Evolutionary conservation across 2,888 invertebrate species (phyloP).

Genomic region (Eustalomyia histrio): DNA sequence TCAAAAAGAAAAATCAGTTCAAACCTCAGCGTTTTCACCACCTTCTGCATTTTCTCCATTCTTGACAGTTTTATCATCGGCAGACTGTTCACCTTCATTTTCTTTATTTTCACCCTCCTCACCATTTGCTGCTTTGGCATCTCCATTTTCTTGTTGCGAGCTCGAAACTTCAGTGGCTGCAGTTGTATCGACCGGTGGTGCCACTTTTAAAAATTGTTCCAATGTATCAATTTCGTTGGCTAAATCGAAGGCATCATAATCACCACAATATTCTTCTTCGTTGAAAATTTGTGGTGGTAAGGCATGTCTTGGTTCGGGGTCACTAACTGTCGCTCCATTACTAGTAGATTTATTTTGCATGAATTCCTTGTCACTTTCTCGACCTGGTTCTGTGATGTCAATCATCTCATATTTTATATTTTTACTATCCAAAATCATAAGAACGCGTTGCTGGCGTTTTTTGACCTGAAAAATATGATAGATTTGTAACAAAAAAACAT

Average conservation of each 20-base stretch:
- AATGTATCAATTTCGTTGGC: slow-evolving; percentile 94
- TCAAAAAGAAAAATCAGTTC: slow-evolving; percentile 50
- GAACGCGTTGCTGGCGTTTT: slow-evolving; percentile 95
- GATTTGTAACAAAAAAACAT: background rate
- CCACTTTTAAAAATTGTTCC: slow-evolving; percentile 91
- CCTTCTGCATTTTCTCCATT: slow-evolving; percentile 61
- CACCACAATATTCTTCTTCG: slow-evolving; percentile 92
- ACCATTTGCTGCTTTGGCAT: slow-evolving; percentile 73
- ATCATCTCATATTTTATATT: slow-evolving; percentile 92
- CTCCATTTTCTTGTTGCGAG: slow-evolving; percentile 77
- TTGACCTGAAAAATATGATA: slow-evolving; percentile 86
- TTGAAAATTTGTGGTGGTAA: slow-evolving; percentile 97
- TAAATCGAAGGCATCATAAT: slow-evolving; percentile 95
- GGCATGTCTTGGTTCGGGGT: slow-evolving; percentile 87
- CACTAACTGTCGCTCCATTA: slow-evolving; percentile 86
- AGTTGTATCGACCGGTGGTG: slow-evolving; percentile 81
- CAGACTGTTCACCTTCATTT: slow-evolving; percentile 67
- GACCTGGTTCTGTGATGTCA: slow-evolving; percentile 96
- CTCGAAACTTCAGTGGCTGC: slow-evolving; percentile 76
- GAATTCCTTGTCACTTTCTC: slow-evolving; percentile 91
- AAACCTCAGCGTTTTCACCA: slow-evolving; percentile 66
- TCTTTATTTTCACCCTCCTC: slow-evolving; percentile 76
- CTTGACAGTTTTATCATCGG: slow-evolving; percentile 61
- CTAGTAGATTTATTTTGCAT: slow-evolving; percentile 93
- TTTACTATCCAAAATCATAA: slow-evolving; percentile 96